Conservation (phyloP, 2,888 invertebrate species). For the Malacosoma neustria region DNA sequence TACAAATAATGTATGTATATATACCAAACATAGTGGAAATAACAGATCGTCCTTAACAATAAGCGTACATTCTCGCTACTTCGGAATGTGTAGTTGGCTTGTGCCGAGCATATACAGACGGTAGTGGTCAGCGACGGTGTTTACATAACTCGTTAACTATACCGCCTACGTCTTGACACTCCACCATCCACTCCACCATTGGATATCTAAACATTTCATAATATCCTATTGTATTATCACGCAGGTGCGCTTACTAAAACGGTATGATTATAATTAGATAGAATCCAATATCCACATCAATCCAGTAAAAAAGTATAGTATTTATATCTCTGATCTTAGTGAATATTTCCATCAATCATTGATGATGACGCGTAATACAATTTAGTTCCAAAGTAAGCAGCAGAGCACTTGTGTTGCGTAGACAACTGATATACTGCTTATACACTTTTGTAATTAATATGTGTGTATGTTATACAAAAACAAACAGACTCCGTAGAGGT, state of each 20-base stretch:
- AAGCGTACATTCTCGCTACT: constrained; percentile 41
- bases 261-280: not conserved
- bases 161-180: constrained; percentile 40
- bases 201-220: constrained; percentile 41
- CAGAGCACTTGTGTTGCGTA: no score
- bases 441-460: no score
- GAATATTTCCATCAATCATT: constrained; percentile 49
- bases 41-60: constrained; percentile 35
- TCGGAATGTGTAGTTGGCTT: constrained; percentile 38
- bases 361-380: no score
- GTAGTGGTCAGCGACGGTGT: constrained; percentile 48
- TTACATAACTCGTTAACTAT: constrained; percentile 65
- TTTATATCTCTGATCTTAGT: constrained; percentile 14
- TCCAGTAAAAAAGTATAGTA: not conserved
- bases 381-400: no score
- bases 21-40: constrained; percentile 32
- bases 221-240: constrained; percentile 40
- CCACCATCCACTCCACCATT: constrained; percentile 30
- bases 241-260: constrained; percentile 35
- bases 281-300: not conserved
- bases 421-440: no score
- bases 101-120: constrained; percentile 33
- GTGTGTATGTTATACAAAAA: no score
- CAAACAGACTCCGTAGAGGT: no score
- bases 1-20: no score